Evolutionary conservation across 2,888 invertebrate species (phyloP), one percentile per base, ranked within the genome.

Genomic region (Ptychoptera albimana): DNA sequence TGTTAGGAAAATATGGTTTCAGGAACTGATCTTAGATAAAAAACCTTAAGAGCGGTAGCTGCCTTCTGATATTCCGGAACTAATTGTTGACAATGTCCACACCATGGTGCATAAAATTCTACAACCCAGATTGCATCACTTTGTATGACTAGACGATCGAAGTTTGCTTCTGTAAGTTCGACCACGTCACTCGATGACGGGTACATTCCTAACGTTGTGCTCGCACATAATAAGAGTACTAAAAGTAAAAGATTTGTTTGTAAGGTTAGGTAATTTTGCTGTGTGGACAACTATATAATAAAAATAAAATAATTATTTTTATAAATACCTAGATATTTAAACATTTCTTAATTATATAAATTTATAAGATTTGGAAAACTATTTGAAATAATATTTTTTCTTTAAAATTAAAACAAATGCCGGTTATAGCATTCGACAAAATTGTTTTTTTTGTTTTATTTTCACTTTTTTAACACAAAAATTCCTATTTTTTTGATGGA

Each of bases 81-180:
- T 37, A 98, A 70, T 48, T 74, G 76, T 63, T 94, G 80, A 65
- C 97, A 88, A 59, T 88, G 87, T 10, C 87, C 89, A 42, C 87
- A 96, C 96, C 96, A 97, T 1, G 94, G 93, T 1, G 97, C 96
- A 34, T 37, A 45, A 66, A 92, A 94, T 59, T 98, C 96, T 1
- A 98, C 87, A 46, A 98, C 67, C 96, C 96, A 97, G 16, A 97
- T 69, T 53, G 82, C 77, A 61, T 94, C 84, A 50, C 87, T 77
- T 51, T 85, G 75, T 39, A 79, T 65, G 5, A 97, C 94, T 53
- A 82, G 68, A 51, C 71, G 75, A 54, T 94, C 80, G 61, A 96
- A 97, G 69, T 92, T 96, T 41, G 71, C 70, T 1, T 84, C 76
- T n/a, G 81, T 92, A 48, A 97, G 68, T 46, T 88, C 83, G 10